Evolutionary conservation across 2,797 vertebrate genomes (phyloP).

Genomic region (Halcyon leucocephala): DNA sequence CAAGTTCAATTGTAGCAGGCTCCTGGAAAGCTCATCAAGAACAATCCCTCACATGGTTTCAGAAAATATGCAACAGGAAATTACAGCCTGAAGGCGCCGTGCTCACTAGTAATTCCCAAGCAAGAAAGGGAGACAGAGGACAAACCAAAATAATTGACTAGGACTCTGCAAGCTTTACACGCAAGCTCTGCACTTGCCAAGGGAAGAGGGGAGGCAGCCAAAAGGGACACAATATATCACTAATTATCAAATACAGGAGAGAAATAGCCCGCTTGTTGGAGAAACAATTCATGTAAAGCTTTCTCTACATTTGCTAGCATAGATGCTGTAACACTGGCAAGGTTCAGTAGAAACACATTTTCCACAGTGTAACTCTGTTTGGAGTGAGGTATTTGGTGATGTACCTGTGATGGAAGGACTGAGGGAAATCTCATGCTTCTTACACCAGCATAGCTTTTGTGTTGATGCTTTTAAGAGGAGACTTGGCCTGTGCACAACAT

Average conservation of each 20-base stretch:
- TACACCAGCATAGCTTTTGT: neutral
- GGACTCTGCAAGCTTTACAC: neutral
- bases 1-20: constrained; percentile 36
- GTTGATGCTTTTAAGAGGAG: neutral
- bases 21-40: constrained; percentile 55
- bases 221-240: neutral
- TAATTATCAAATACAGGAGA: neutral
- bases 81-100: constrained; percentile 46
- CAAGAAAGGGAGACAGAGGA: neutral
- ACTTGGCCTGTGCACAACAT: accelerated
- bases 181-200: neutral
- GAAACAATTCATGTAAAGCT: neutral
- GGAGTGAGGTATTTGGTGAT: neutral
- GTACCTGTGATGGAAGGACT: neutral
- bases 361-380: neutral
- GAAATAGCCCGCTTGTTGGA: neutral
- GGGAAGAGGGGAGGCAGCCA: constrained; percentile 5
- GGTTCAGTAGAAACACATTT: neutral
- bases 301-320: neutral
- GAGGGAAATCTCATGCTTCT: neutral
- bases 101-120: constrained; percentile 45
- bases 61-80: constrained; percentile 68
- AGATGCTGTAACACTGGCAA: neutral
- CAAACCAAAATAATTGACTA: constrained; percentile 44
- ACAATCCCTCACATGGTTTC: constrained; percentile 36